Percentiles rank a stretch among this genome's conserved stretches.
phyloP scores from a whole-genome alignment of 2,797 vertebrate species.

The Mus minutoides region DNA sequence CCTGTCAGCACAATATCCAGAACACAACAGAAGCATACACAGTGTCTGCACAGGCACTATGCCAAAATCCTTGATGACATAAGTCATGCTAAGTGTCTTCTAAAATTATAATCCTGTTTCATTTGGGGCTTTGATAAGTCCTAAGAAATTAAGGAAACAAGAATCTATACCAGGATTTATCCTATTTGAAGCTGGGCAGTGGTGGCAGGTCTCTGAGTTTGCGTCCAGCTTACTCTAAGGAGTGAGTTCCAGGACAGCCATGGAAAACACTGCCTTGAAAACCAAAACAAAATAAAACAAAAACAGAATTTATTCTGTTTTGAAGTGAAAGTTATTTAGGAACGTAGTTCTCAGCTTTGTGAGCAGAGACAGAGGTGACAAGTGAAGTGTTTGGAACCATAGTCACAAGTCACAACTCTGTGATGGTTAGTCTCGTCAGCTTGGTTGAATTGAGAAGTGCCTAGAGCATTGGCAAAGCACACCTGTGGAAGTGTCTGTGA shows the following conservation, averaged over 20 bases:
- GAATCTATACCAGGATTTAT: not conserved
- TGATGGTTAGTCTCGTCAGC: not conserved
- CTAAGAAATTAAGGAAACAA: not conserved
- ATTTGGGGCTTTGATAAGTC: not conserved
- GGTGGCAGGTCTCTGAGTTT: not conserved
- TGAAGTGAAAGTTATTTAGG: not conserved
- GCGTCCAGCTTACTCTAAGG: not conserved
- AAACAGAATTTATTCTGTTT: not conserved
- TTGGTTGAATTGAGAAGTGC: not conserved
- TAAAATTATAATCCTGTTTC: not conserved
- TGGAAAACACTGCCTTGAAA: not conserved
- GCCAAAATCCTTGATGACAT: not conserved
- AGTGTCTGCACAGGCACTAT: not conserved
- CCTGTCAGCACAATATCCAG: not conserved
- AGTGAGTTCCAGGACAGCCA: not conserved
- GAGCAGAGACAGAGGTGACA: not conserved
- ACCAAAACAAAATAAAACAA: too few species aligned
- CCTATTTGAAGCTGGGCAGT: not conserved
- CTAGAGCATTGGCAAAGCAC: not conserved
- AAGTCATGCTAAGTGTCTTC: not conserved
- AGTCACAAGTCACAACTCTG: not conserved
- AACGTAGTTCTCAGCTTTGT: not conserved
- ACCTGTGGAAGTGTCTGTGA: not conserved
- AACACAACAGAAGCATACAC: not conserved
- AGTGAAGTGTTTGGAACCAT: not conserved